These are phyloP conservation scores for Drosophila rufa DNA, from an alignment of 1,140 invertebrate genomes.

Conservation along the genomic window DNA sequence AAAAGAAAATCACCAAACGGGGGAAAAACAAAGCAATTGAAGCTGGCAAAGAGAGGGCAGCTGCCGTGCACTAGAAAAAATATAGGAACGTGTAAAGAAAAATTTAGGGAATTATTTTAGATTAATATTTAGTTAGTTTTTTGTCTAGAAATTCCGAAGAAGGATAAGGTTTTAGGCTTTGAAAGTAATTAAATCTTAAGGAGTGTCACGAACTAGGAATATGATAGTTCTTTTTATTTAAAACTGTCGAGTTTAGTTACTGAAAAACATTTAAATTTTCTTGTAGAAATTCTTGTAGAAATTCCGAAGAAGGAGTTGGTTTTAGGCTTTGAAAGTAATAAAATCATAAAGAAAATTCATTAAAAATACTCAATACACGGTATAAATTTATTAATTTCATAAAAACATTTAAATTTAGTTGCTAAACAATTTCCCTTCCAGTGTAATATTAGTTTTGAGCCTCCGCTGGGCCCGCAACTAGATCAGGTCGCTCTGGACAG, in stretches of 20 bases:
- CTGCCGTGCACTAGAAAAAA: constrained; percentile 10
- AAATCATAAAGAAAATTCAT: background rate
- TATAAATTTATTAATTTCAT: background rate
- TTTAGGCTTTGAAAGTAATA: background rate
- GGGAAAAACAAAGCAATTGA: constrained; percentile 50
- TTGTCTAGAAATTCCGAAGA: no score
- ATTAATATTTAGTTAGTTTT: background rate
- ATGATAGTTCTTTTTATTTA: no score
- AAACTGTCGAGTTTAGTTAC: background rate
- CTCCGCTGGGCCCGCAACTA: constrained; percentile 14
- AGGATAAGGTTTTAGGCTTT: no score
- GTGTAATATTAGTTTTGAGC: constrained; percentile 21
- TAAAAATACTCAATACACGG: background rate
- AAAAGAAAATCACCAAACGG: constrained; percentile 47
- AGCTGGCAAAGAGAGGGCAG: constrained; percentile 43
- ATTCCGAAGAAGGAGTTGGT: no score
- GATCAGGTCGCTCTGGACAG: constrained; percentile 49
- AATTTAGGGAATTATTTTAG: background rate
- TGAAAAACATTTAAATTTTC: background rate
- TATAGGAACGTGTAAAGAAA: no score
- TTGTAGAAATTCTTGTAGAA: no score
- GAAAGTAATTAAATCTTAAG: background rate
- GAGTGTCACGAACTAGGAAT: background rate
- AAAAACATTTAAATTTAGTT: background rate
- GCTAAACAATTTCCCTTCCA: background rate